A percentile compares a stretch with the other conserved stretches of the same genome.
phyloP scores from a whole-genome alignment of 92 coral and sea anemone genomes.

The Palythoa heliodiscus region DNA sequence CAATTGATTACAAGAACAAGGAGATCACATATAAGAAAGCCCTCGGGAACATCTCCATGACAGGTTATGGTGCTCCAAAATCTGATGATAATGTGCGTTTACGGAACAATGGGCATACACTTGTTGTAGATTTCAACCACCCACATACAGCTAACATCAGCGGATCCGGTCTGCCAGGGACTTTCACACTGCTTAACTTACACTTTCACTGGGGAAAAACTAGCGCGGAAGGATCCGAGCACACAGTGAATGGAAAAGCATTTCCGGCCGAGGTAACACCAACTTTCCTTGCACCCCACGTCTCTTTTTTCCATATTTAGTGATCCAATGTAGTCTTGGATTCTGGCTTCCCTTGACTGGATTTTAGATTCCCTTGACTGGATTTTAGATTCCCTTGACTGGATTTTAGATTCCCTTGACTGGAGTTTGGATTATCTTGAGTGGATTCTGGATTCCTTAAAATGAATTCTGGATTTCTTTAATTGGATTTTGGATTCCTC shows the following conservation, averaged over 20 bases:
- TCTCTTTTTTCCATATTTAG: no score
- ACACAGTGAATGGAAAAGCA: conserved; percentile 52
- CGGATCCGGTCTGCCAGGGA: conserved; percentile 53
- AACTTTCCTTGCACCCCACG: neutral
- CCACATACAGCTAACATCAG: conserved; percentile 40
- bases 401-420: no score
- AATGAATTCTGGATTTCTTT: no score
- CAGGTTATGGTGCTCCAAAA: conserved; percentile 10
- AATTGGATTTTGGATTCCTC: no score
- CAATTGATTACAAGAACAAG: conserved; percentile 51
- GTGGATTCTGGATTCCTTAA: no score
- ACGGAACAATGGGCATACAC: conserved; percentile 47
- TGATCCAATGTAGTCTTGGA: no score
- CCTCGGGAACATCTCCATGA: conserved; percentile 32
- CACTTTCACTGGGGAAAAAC: conserved; percentile 72
- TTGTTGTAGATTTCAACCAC: neutral
- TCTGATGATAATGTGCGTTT: neutral
- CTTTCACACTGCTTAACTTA: conserved; percentile 34
- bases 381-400: no score
- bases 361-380: no score
- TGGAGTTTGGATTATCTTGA: no score
- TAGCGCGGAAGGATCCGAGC: conserved; percentile 64
- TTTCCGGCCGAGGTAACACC: conserved; percentile 72
- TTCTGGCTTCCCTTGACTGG: no score
- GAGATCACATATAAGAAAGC: conserved; percentile 3